A percentile compares a stretch with the other conserved stretches of the same genome.
Conservation (phyloP, 2,888 invertebrate species). For the Danaus chrysippus region DNA sequence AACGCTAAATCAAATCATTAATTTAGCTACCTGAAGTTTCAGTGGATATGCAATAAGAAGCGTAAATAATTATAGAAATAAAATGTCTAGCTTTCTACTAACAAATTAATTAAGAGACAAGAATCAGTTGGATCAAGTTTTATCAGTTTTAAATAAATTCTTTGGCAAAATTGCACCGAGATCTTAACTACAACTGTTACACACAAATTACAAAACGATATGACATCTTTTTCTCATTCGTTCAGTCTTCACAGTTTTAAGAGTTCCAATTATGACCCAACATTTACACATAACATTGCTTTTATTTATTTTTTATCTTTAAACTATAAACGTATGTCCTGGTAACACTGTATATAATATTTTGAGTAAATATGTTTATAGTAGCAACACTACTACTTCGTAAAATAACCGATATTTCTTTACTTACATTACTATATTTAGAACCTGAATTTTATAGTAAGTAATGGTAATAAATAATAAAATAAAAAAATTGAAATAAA, state of each 20-base stretch:
- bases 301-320: constrained; percentile 56
- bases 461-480: constrained; percentile 7
- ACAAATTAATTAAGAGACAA: constrained; percentile 22
- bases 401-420: constrained; percentile 21
- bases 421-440: background rate
- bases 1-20: constrained; percentile 7
- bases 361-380: constrained; percentile 24
- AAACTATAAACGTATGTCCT: constrained; percentile 30
- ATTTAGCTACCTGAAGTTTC: constrained; percentile 5
- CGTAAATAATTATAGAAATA: constrained; percentile 19
- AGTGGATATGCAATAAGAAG: constrained; percentile 13
- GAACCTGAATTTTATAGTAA: background rate
- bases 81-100: constrained; percentile 24
- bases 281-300: constrained; percentile 67
- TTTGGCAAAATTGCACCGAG: constrained; percentile 50
- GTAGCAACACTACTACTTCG: constrained; percentile 43
- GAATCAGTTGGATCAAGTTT: constrained; percentile 25
- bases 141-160: constrained; percentile 27
- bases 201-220: constrained; percentile 74
- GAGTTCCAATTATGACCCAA: constrained; percentile 71
- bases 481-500: constrained; percentile 28
- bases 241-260: constrained; percentile 76
- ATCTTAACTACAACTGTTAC: constrained; percentile 66
- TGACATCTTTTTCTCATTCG: constrained; percentile 73
- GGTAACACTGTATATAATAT: constrained; percentile 43